Base-by-base conservation (phyloP, 2,113 vertebrate species). In the Synodontis membranacea region DNA sequence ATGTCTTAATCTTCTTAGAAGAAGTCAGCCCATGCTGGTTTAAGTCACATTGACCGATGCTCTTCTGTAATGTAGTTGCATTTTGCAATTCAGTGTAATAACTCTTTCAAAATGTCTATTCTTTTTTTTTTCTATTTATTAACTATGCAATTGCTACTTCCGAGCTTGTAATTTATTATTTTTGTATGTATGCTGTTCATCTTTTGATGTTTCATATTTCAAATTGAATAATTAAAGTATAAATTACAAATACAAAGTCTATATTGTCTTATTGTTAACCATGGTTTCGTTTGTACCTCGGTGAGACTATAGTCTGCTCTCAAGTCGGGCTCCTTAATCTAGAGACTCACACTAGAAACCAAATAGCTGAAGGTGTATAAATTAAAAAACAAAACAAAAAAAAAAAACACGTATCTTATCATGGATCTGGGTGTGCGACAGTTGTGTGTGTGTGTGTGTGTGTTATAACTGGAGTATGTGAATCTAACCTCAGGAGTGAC, bases 401-500 rank as follows among this genome's bases (percentile, higher is more conserved):
- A n/a, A 14, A 14, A 50, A 48, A 76, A 50, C 12, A 1, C n/a
- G 0, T 3, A 79, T 52, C 74, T 54, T 34, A 37, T 52, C n/a
- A 37, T 5, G 31, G 48, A 19, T 62, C 39, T 82, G 54, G 39
- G 54, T 7, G 56, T 64, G 25, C 64, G 58, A 82, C 39, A 44
- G 15, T 19, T 25, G 34, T 15, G 12, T n/a, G 56, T 46, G 37
- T 82, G n/a, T 7, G 9, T 25, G 34, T 15, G 12, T n/a, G 56
- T 46, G 37, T 82, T 64, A 64, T n/a, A 62, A 52, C 46, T 19
- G 39, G 46, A 74, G 39, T 48, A n/a, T 31, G 52, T 72, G 62
- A 84, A 37, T 62, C 39, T 58, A 93, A 94, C 94, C 92, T 92
- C 92, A 93, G 91, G 93, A 90, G 88, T 94, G 93, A 94, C 94